These are phyloP conservation scores for Rhipidura dahli DNA, from an alignment of 2,113 vertebrate species.

Conservation along the genomic window DNA sequence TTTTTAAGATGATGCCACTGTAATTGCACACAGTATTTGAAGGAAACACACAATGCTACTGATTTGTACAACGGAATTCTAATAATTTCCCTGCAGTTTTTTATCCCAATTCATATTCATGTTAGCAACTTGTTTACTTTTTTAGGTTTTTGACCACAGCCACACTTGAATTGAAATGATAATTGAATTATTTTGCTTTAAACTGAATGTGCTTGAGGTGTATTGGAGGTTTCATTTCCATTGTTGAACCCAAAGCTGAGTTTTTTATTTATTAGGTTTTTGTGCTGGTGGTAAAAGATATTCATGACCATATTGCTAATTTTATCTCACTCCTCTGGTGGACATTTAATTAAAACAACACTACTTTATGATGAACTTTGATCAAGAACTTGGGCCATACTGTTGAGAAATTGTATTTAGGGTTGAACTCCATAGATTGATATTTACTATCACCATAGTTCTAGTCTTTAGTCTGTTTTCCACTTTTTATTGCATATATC, in stretches of 20 bases:
- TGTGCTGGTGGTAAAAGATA: neutral
- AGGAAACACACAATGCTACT: neutral
- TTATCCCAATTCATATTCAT: neutral
- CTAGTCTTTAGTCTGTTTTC: neutral
- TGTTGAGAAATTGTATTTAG: neutral
- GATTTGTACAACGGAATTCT: neutral
- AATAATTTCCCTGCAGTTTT: slow-evolving; percentile 14
- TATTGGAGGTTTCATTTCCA: neutral
- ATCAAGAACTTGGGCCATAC: neutral
- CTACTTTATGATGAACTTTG: neutral
- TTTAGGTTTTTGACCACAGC: neutral
- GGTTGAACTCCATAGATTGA: neutral
- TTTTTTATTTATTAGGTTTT: neutral
- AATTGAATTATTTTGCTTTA: slow-evolving; percentile 7
- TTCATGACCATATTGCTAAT: neutral
- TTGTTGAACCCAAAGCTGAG: neutral
- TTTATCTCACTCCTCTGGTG: neutral
- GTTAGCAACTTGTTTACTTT: neutral
- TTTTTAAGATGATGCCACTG: neutral
- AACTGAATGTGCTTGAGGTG: neutral
- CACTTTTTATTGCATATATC: neutral
- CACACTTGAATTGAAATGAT: neutral
- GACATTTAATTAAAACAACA: neutral
- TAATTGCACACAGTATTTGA: neutral
- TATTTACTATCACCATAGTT: neutral